These are phyloP conservation scores for Melanotaenia boesemani DNA, from an alignment of 2,797 vertebrate genomes.

Conservation along the genomic window DNA sequence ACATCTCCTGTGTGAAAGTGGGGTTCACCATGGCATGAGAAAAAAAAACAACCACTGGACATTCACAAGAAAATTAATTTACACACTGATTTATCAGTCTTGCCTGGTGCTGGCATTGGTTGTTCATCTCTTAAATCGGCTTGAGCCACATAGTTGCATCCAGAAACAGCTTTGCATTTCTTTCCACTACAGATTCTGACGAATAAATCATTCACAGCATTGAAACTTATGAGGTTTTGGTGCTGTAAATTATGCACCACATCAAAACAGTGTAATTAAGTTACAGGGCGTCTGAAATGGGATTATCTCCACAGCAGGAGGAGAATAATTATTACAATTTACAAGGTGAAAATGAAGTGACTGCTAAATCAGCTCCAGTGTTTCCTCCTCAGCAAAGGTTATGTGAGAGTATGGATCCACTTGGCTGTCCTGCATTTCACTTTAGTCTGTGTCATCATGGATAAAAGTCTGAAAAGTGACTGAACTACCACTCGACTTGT, in stretches of 20 bases:
- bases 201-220: neutral
- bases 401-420: conserved; percentile 11
- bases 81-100: conserved; percentile 6
- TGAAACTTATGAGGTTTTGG: neutral
- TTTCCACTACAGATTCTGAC: neutral
- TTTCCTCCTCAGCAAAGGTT: conserved; percentile 28
- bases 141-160: neutral
- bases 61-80: conserved; percentile 8
- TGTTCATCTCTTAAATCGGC: conserved; percentile 26
- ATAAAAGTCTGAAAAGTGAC: conserved; percentile 50
- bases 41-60: neutral
- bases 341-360: conserved; percentile 47
- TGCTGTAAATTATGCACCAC: conserved; percentile 22
- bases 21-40: neutral
- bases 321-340: conserved; percentile 38
- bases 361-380: conserved; percentile 15
- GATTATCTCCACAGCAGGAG: conserved; percentile 20
- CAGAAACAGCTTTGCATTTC: neutral
- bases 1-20: neutral
- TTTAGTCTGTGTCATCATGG: conserved; percentile 43
- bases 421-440: conserved; percentile 41
- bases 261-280: conserved; percentile 45
- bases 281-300: conserved; percentile 25
- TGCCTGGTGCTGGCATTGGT: neutral
- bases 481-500: conserved; percentile 63